These are phyloP conservation scores for Aplocera efformata DNA, from an alignment of 2,888 invertebrate species.

Conservation along the genomic window DNA sequence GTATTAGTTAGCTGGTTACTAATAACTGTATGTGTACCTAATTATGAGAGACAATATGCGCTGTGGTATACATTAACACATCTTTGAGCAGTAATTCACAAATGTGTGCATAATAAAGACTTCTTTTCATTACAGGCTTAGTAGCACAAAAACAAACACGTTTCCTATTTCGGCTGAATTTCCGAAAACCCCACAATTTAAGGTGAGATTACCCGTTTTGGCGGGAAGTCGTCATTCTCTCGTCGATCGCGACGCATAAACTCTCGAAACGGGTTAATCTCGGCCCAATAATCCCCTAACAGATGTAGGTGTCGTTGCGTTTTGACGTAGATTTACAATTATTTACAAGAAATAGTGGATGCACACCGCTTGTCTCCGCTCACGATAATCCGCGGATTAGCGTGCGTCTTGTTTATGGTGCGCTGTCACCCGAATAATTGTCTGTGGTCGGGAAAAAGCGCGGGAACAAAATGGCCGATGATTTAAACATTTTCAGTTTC, in stretches of 20 bases:
- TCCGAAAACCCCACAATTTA: conserved; percentile 60
- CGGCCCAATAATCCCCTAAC: conserved; percentile 66
- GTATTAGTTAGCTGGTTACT: no score
- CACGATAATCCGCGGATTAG: conserved; percentile 71
- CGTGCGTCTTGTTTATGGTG: conserved; percentile 67
- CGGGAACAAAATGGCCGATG: conserved; percentile 66
- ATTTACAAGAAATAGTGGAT: conserved; percentile 67
- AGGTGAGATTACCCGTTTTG: conserved; percentile 63
- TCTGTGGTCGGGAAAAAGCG: conserved; percentile 65
- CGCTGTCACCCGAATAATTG: conserved; percentile 62
- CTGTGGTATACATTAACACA: no score
- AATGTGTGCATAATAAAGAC: conserved; percentile 18
- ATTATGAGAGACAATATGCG: no score
- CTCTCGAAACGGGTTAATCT: conserved; percentile 73
- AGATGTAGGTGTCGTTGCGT: conserved; percentile 76
- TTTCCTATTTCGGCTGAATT: conserved; percentile 57
- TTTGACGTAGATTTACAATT: conserved; percentile 81
- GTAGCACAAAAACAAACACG: conserved; percentile 50
- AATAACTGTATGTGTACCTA: no score
- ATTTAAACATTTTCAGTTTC: conserved; percentile 48
- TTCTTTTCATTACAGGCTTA: conserved; percentile 40
- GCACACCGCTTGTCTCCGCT: conserved; percentile 65
- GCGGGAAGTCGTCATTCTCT: conserved; percentile 65
- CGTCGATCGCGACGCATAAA: conserved; percentile 62
- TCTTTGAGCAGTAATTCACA: conserved; percentile 10